A percentile compares a stretch with the other conserved stretches of the same genome.
These are phyloP conservation scores for Atherinosoma microstoma DNA, from an alignment of 2,797 vertebrate genomes.

Conservation along the genomic window DNA sequence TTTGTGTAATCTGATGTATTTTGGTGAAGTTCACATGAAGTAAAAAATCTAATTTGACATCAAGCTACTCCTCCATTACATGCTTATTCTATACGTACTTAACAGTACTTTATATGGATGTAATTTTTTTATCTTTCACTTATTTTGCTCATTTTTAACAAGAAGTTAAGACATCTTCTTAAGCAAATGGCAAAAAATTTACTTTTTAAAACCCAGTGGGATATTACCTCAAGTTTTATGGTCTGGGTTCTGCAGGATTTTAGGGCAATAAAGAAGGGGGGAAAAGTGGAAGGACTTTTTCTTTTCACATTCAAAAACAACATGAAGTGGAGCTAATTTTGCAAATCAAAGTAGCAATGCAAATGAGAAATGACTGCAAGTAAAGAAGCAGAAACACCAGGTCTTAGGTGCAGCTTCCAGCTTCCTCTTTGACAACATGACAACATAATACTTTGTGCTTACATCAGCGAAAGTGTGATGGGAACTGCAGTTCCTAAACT, in stretches of 20 bases:
- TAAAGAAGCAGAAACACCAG: slow-evolving; percentile 5
- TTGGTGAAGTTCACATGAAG: too few relatives aligned
- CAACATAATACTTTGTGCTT: neutral
- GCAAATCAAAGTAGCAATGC: neutral
- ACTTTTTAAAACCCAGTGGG: neutral
- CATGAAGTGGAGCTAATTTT: neutral
- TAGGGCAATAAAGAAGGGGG: neutral
- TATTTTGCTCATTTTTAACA: neutral
- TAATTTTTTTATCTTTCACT: neutral
- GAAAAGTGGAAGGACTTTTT: neutral
- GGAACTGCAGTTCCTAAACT: neutral
- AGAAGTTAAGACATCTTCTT: neutral
- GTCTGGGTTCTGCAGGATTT: neutral
- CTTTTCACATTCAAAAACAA: neutral
- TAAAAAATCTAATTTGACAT: too few relatives aligned
- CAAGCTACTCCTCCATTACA: too few relatives aligned
- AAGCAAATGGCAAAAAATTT: neutral
- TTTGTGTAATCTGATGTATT: too few relatives aligned
- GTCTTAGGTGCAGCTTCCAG: neutral
- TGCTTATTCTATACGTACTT: too few relatives aligned
- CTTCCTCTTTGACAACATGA: neutral
- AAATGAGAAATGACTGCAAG: neutral
- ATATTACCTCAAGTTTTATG: neutral
- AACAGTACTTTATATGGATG: neutral
- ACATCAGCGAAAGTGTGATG: neutral